Percentiles rank a stretch among this genome's conserved stretches.
Conservation (phyloP, 1,140 invertebrate species). For the Zaprionus kolodkinae region DNA sequence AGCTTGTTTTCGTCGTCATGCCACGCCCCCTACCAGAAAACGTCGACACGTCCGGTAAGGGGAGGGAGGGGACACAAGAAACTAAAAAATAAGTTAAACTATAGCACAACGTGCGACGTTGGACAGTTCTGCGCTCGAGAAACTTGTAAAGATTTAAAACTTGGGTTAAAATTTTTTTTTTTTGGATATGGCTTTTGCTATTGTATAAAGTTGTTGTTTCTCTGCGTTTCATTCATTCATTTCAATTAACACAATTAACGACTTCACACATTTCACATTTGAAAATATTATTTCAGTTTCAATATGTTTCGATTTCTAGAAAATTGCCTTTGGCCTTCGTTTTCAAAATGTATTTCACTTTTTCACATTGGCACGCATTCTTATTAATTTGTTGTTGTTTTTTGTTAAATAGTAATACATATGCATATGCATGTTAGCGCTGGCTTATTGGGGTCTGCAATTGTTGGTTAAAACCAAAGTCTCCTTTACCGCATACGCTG, state of each 20-base stretch:
- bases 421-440: slow-evolving; percentile 1
- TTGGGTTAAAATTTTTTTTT: slow-evolving; percentile 68
- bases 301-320: slow-evolving; percentile 16
- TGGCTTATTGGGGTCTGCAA: slow-evolving; percentile 30
- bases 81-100: slow-evolving; percentile 7
- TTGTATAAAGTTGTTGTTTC: slow-evolving; percentile 35
- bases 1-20: slow-evolving; percentile 48
- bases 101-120: slow-evolving; percentile 38
- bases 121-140: slow-evolving; percentile 59
- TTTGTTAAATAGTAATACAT: slow-evolving; percentile 8
- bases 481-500: slow-evolving; percentile 41
- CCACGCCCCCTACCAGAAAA: slow-evolving; percentile 61
- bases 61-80: slow-evolving; percentile 12
- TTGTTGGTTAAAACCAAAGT: slow-evolving; percentile 54
- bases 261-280: slow-evolving; percentile 37
- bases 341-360: slow-evolving; percentile 42
- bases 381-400: slow-evolving; percentile 25
- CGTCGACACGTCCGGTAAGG: slow-evolving; percentile 28
- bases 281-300: slow-evolving; percentile 13
- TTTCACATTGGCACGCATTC: slow-evolving; percentile 58
- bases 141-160: slow-evolving; percentile 54
- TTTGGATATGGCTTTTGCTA: slow-evolving; percentile 60
- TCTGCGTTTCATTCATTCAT: slow-evolving; percentile 44
- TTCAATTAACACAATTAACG: slow-evolving; percentile 58
- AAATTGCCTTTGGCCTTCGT: slow-evolving; percentile 26